A percentile compares a stretch with the other conserved stretches of the same genome.
Conservation (phyloP, 2,888 invertebrate species). For the Hyposoter dolosus region DNA sequence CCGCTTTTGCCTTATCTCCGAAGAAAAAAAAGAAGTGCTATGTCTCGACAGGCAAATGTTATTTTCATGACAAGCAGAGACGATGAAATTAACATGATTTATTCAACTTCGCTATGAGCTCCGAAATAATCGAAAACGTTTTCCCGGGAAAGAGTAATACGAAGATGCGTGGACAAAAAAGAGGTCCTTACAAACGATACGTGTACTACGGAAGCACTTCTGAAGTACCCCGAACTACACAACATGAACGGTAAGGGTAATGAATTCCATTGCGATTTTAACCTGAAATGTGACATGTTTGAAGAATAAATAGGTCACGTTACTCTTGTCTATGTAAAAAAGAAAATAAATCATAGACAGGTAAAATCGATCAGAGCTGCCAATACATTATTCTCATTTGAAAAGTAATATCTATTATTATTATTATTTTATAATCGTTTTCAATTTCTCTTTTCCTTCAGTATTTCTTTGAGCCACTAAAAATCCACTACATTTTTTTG, state of each 20-base stretch:
- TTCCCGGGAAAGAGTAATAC: not conserved
- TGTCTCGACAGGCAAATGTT: not conserved
- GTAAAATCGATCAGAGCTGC: not conserved
- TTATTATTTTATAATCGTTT: not conserved
- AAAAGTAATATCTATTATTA: no score
- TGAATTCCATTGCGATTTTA: not conserved
- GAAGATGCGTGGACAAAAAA: slow-evolving; percentile 19
- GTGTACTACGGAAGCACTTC: slow-evolving; percentile 25
- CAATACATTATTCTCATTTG: not conserved
- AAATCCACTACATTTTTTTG: not conserved
- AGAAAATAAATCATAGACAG: not conserved
- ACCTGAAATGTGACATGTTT: not conserved
- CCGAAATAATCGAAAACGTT: not conserved
- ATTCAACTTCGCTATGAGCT: not conserved
- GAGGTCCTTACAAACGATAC: slow-evolving; percentile 49
- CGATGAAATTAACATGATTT: not conserved
- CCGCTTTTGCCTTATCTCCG: not conserved
- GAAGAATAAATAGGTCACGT: not conserved
- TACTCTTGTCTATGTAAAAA: not conserved
- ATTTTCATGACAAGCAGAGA: not conserved
- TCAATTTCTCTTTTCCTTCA: not conserved
- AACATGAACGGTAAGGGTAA: slow-evolving; percentile 24
- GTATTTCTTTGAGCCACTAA: not conserved
- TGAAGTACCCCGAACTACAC: slow-evolving; percentile 26
- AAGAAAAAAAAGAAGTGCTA: not conserved